Evolutionary conservation across 1,140 invertebrate species (phyloP), one percentile per base, ranked within the genome.

Genomic region (Trichogramma pretiosum): DNA sequence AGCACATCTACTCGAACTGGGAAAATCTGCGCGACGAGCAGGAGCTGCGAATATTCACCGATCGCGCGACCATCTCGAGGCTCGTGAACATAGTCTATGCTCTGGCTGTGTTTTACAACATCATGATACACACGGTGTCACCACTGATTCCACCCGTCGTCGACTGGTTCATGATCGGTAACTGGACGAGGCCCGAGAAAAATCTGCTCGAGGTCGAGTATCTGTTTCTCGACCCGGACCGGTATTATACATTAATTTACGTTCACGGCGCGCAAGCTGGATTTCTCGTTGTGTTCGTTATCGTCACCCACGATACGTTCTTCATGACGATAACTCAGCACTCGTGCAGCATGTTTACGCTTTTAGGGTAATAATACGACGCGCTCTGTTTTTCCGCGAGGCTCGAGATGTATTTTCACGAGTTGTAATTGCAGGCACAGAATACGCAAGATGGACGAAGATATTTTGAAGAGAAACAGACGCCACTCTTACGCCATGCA

Each of bases 291-390:
- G 30, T 30, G 8, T 17, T 28, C 8, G 30, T 7, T 0, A 24
- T 42, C n/a, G 5, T 48, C n/a, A 11, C 22, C 3, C 28, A 18
- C 3, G 46, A 48, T 33, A 17, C 39, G 1, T 48, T 21, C 24
- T 48, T 35, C 11, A 10, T 48, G 5, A 42, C 35, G 33, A 14
- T 37, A 2, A 10, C 37, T 17, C 38, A 48, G 21, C 46, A 48
- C 35, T 16, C 30, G 14, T 48, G 39, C 18, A 28, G 39, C 10
- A 42, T 48, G 39, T 48, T 48, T 32, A 3, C 14, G 14, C 14
- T 48, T 13, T 9, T 48, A 36, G 46, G 46, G 46, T 48, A 48
- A 28, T 5, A 28, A 28, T 28, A 11, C 9, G 32, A 32, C 11
- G 1, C 28, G 9, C 19, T 42, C 19, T 21, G 8, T 42, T 4